These are phyloP conservation scores for Cryptus viduatorius DNA, from an alignment of 2,888 invertebrate genomes.

Conservation along the genomic window DNA sequence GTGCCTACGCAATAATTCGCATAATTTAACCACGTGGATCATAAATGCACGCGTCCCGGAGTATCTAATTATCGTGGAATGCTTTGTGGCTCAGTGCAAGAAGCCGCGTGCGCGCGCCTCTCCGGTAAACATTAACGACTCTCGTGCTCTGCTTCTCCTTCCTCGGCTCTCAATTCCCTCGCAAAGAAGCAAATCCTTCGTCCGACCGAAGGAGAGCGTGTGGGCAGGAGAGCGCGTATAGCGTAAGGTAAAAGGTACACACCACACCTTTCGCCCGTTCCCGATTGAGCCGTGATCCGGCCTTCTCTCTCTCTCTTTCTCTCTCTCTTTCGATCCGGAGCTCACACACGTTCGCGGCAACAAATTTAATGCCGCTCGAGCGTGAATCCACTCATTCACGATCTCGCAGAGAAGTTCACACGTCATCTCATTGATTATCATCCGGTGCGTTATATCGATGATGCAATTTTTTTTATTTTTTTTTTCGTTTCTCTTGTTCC, in stretches of 20 bases:
- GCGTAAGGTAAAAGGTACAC: conserved; percentile 9
- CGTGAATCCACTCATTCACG: conserved; percentile 3
- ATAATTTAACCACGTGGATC: conserved; percentile 18
- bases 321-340: conserved; percentile 2
- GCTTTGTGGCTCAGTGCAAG: conserved; percentile 76
- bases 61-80: conserved; percentile 81
- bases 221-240: conserved; percentile 19
- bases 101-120: conserved; percentile 75
- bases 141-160: background rate
- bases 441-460: background rate
- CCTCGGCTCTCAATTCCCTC: conserved; percentile 1
- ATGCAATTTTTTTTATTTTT: conserved; percentile 3
- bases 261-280: conserved; percentile 53
- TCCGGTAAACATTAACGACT: conserved; percentile 58
- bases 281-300: conserved; percentile 54
- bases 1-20: background rate
- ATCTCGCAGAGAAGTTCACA: conserved; percentile 40
- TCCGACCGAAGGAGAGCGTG: background rate
- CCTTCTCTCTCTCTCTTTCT: conserved; percentile 17
- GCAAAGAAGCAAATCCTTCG: conserved; percentile 33
- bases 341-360: background rate
- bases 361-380: conserved; percentile 24
- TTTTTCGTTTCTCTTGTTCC: background rate
- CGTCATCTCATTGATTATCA: conserved; percentile 50
- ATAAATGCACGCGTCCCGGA: conserved; percentile 45